These are phyloP conservation scores for Platycheirus albimanus DNA, from an alignment of 2,888 invertebrate genomes.

Conservation along the genomic window DNA sequence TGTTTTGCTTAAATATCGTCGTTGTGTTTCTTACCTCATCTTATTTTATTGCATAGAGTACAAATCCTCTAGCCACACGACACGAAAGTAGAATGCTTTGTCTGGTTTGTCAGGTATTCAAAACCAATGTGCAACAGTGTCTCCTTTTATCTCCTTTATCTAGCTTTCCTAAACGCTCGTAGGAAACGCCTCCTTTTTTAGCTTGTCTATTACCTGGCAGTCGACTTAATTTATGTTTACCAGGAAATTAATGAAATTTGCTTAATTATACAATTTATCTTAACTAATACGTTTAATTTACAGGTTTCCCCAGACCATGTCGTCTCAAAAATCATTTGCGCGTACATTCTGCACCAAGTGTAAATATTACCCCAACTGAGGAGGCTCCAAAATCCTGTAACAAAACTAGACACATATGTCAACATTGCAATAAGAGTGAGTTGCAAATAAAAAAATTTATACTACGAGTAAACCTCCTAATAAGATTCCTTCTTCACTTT, in stretches of 20 bases:
- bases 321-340: constrained; percentile 8
- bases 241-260: not conserved
- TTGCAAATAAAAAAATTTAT: not conserved
- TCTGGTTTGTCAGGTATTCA: too few relatives aligned
- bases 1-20: too few relatives aligned
- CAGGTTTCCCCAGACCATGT: constrained; percentile 17
- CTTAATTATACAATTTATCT: not conserved
- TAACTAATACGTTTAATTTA: not conserved
- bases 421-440: not conserved
- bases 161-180: too few relatives aligned
- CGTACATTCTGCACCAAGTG: not conserved
- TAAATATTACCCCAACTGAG: not conserved
- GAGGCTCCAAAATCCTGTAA: too few relatives aligned
- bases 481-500: not conserved
- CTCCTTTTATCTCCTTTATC: too few relatives aligned
- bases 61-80: too few relatives aligned
- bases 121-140: too few relatives aligned
- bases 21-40: too few relatives aligned
- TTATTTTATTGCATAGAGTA: too few relatives aligned
- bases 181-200: too few relatives aligned
- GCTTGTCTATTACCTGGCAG: too few relatives aligned
- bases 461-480: not conserved
- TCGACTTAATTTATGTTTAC: not conserved
- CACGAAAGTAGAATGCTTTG: too few relatives aligned
- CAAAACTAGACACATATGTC: not conserved